phyloP scores from a whole-genome alignment of 2,888 invertebrate genomes.

The Uropetala carovei region DNA sequence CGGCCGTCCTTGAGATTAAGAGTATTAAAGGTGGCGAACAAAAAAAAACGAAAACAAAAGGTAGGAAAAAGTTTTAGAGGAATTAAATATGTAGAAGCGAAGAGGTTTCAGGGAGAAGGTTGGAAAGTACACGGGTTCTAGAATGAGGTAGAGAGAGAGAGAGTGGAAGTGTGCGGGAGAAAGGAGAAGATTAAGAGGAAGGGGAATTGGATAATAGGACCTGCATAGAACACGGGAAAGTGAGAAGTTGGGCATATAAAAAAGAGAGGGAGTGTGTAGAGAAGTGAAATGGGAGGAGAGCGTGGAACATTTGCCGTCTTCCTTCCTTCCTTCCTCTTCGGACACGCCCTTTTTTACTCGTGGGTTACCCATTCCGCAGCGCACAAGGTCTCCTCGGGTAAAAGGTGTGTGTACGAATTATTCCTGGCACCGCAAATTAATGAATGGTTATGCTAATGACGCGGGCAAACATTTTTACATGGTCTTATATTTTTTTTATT shows the following conservation, averaged over 20 bases:
- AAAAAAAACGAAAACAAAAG: background rate
- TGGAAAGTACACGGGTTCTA: no score
- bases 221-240: background rate
- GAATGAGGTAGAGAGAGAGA: background rate
- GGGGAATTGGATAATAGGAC: background rate
- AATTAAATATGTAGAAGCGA: background rate
- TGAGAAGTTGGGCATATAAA: background rate
- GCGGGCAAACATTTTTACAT: background rate
- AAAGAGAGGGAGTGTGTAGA: background rate
- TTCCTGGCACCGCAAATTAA: background rate
- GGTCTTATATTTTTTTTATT: conserved; percentile 21
- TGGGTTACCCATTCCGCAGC: background rate
- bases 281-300: background rate
- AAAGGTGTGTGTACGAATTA: conserved; percentile 15
- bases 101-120: no score
- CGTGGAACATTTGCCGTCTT: background rate
- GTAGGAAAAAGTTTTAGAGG: background rate
- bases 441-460: conserved; percentile 56
- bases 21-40: background rate
- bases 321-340: background rate
- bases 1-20: background rate
- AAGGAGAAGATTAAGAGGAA: background rate
- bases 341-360: background rate
- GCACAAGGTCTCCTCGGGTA: background rate
- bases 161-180: background rate